Percentiles rank a stretch among this genome's conserved stretches.
phyloP scores from a whole-genome alignment of 2,797 vertebrate species.

The Eurystomus glaucurus region DNA sequence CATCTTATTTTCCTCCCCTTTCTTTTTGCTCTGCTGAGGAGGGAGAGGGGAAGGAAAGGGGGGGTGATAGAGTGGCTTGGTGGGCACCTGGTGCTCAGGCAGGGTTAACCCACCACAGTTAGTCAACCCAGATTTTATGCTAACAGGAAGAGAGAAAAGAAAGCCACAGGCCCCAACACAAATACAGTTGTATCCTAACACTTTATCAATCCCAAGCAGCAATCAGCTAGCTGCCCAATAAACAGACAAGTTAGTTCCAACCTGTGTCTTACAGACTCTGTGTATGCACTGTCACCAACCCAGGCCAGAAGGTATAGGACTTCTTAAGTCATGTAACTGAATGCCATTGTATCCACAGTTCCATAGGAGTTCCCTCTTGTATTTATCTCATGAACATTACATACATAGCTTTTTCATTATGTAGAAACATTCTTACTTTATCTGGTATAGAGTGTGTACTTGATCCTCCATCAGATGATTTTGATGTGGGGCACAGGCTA shows the following conservation, averaged over 20 bases:
- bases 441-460: conserved; percentile 36
- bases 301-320: background rate
- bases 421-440: conserved; percentile 75
- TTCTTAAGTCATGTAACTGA: background rate
- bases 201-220: background rate
- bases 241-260: background rate
- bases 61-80: no score
- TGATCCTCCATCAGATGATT: conserved; percentile 74
- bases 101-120: background rate
- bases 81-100: no score
- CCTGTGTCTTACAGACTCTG: background rate
- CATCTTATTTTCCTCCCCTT: no score
- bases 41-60: no score
- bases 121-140: background rate
- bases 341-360: background rate
- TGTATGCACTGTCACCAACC: accelerated
- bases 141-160: background rate
- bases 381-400: background rate
- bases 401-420: background rate
- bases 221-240: background rate
- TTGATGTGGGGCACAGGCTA: conserved; percentile 47
- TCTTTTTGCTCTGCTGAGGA: no score
- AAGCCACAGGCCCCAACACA: background rate
- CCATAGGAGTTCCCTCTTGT: background rate
- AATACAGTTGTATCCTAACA: background rate